Base-by-base conservation (phyloP, 2,888 invertebrate genomes). In the Eremobia ochroleuca region DNA sequence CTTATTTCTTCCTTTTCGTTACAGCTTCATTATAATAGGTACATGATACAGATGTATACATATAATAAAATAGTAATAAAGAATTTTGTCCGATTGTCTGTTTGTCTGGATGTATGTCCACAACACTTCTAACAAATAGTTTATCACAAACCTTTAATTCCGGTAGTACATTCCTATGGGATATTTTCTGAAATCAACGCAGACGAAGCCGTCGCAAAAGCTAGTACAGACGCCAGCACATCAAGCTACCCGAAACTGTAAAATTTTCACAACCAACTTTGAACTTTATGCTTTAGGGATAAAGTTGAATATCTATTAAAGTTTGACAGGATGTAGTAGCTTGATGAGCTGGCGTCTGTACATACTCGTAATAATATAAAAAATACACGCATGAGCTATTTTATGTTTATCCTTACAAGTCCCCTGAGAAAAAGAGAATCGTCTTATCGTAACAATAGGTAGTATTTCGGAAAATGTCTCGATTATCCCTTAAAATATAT, bases 401-500 rank as follows among this genome's bases (percentile, higher is more conserved):
- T 25, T 31, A 28, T 61, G 13, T 37, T 40, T 37, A 28, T 5
- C 25, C n/a, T 37, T 34, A 37, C n/a, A 69, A 55, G 8, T 43
- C 28, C 11, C n/a, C 15, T 34, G 18, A 55, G 15, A 49, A n/a
- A 67, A 58, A 64, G 2, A n/a, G 5, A 49, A 25, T 37, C 8
- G 25, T 34, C 28, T 49, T 62, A 71, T 40, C 28, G 55, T 62
- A 71, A 52, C 18, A 67, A 70, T 58, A 59, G 21, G 52, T 52
- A 49, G 31, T 46, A 59, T 64, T 68, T 81, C 18, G 31, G n/a
- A 59, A 68, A 77, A 69, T 69, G 28, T n/a, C 59, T 31, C 43
- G 25, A 76, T 68, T 77, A 81, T 81, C n/a, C 34, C 43, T 52
- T 52, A 64, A 66, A 81, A 64, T 5, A 52, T 43, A 52, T 34